Evolutionary conservation across 2,888 invertebrate genomes (phyloP), one percentile per base, ranked within the genome.

Genomic region (Apotomis turbidana): DNA sequence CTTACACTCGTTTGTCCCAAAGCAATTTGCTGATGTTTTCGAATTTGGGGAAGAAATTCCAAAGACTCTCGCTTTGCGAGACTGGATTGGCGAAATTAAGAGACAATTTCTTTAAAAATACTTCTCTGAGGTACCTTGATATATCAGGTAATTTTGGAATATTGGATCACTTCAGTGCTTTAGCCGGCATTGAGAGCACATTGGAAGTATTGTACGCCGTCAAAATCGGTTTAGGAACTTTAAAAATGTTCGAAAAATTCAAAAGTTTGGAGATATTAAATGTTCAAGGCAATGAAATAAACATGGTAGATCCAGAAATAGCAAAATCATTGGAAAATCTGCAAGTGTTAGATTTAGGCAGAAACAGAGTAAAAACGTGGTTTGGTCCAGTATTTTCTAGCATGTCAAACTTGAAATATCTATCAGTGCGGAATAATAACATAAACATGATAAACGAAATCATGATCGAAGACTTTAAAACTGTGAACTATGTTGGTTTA

Each of bases 361-460:
- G 85, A 0, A 96, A 96, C 75, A 89, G 94, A 74, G 80, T 95
- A 0, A 87, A 85, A 0, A 89, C 94, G 0, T 96, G 96, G 95
- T 93, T 91, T n/a, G 77, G 77, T 0, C 82, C 84, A 0, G 83
- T 87, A 0, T 94, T 94, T 70, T 78, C 79, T 0, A 59, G 83
- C 0, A 93, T 94, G 75, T 78, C 82, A 1, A 82, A 85, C 0
- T 75, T 95, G 2, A 82, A 85, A 46, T 77, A 93, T 1, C 78
- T 95, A 0, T 90, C 90, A 1, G 58, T 95, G 4, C 86, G 84
- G 36, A 82, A 91, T 2, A 95, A 95, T 71, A 94, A 93, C 44
- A 90, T 96, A 8, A 95, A 94, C 64, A 78, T 94, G 6, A 86
- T 96, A 6, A 90, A 94, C 0, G 83, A 87, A 12, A 90, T 91